Conservation (phyloP, 2,797 vertebrate genomes). For the Ctenosaura bakeri region DNA sequence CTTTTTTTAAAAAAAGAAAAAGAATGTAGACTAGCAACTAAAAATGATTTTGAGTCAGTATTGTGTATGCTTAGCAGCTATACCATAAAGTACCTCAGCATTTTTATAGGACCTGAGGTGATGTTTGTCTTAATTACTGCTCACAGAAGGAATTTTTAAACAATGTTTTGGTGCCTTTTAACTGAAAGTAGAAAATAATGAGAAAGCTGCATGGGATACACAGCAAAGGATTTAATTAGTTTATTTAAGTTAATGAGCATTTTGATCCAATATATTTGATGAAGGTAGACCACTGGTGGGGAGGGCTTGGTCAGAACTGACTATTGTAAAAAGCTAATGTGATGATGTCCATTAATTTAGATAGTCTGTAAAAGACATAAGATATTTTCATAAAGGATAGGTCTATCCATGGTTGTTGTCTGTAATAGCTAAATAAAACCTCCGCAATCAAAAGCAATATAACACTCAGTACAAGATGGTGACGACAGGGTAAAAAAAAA, state of each 20-base stretch:
- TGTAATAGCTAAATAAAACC: not conserved
- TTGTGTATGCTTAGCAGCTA: not conserved
- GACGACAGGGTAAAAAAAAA: no score
- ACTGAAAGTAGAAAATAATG: slow-evolving; percentile 21
- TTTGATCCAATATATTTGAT: slow-evolving; percentile 20
- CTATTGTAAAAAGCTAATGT: not conserved
- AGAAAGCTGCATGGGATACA: slow-evolving; percentile 11
- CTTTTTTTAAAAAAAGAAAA: no score
- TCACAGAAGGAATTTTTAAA: slow-evolving; percentile 29
- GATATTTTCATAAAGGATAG: not conserved
- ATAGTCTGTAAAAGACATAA: no score
- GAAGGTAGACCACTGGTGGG: not conserved
- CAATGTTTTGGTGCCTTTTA: slow-evolving; percentile 10
- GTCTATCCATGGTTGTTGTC: not conserved
- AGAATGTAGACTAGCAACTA: not conserved
- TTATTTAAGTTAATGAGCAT: slow-evolving; percentile 22
- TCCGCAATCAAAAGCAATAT: not conserved
- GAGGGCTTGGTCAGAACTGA: not conserved
- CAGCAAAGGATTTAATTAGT: slow-evolving; percentile 14
- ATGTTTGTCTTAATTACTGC: slow-evolving; percentile 36
- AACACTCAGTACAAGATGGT: not conserved
- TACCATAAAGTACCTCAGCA: slow-evolving; percentile 22
- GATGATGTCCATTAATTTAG: not conserved
- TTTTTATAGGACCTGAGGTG: slow-evolving; percentile 39
- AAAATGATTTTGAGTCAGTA: slow-evolving; percentile 19